Evolutionary conservation across 2,888 invertebrate species (phyloP).

Genomic region (Lamproptera curius): DNA sequence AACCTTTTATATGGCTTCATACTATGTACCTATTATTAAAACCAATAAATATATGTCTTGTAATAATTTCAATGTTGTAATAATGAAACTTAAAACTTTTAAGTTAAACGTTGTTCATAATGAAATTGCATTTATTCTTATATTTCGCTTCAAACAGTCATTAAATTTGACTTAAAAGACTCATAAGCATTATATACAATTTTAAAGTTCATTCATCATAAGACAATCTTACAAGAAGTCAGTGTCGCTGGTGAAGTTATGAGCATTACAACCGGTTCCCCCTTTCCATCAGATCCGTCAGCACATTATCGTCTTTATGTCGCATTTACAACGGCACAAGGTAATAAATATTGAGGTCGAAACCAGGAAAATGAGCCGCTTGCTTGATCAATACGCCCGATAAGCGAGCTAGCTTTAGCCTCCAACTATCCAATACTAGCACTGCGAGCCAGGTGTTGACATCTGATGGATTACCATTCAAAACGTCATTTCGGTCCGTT

Average conservation of each 20-base stretch:
- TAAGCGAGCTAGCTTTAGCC: constrained; percentile 38
- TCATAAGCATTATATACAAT: no score
- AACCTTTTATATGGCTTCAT: no score
- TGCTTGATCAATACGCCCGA: constrained; percentile 47
- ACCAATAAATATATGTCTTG: no score
- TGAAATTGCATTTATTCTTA: no score
- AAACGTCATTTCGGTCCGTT: constrained; percentile 61
- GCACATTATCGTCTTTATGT: neutral
- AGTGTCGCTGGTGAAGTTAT: neutral
- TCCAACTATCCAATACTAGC: constrained; percentile 33
- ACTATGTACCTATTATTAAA: no score
- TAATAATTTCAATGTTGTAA: no score
- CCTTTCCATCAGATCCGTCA: neutral
- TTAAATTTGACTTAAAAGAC: no score
- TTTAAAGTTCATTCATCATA: no score
- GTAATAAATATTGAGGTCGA: neutral
- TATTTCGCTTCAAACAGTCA: no score
- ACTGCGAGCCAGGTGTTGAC: constrained; percentile 33
- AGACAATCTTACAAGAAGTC: neutral
- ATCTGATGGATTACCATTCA: constrained; percentile 62
- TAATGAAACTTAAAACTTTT: no score
- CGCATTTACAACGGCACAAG: constrained; percentile 10
- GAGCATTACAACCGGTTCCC: neutral
- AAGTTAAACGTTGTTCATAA: no score
- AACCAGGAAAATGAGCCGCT: constrained; percentile 34